A percentile compares a stretch with the other conserved stretches of the same genome.
Evolutionary conservation across 2,797 vertebrate genomes (phyloP).

Genomic region (Tokudaia tokunoshimensis): DNA sequence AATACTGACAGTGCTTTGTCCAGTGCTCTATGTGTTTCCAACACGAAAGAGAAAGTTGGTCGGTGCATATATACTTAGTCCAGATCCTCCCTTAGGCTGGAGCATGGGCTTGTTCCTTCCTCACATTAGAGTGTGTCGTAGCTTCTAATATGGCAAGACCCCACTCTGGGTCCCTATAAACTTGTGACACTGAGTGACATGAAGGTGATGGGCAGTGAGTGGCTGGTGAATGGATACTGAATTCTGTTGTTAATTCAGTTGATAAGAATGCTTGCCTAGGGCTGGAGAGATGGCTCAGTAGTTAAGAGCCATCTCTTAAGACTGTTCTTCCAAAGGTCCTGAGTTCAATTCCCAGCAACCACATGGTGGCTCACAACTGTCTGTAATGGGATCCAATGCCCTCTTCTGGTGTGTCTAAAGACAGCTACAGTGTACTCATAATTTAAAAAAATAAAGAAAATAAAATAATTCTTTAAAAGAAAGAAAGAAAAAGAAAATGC

Average conservation of each 20-base stretch:
- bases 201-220: background rate
- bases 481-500: too few species aligned
- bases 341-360: too few species aligned
- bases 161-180: background rate
- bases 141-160: background rate
- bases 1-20: background rate
- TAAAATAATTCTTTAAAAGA: too few species aligned
- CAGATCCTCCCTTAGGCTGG: constrained; percentile 12
- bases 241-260: background rate
- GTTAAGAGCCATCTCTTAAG: too few species aligned
- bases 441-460: too few species aligned
- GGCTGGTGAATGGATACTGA: background rate
- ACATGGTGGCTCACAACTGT: too few species aligned
- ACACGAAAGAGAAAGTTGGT: constrained; percentile 65
- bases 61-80: constrained; percentile 68
- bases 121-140: background rate
- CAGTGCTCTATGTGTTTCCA: background rate
- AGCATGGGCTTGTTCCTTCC: background rate
- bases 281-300: too few species aligned
- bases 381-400: too few species aligned
- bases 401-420: too few species aligned
- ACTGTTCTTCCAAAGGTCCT: too few species aligned
- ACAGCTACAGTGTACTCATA: too few species aligned
- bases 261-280: background rate
- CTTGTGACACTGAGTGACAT: constrained; percentile 2